A percentile compares a stretch with the other conserved stretches of the same genome.
phyloP scores from a whole-genome alignment of 2,113 vertebrate genomes.

The Zootoca vivipara region DNA sequence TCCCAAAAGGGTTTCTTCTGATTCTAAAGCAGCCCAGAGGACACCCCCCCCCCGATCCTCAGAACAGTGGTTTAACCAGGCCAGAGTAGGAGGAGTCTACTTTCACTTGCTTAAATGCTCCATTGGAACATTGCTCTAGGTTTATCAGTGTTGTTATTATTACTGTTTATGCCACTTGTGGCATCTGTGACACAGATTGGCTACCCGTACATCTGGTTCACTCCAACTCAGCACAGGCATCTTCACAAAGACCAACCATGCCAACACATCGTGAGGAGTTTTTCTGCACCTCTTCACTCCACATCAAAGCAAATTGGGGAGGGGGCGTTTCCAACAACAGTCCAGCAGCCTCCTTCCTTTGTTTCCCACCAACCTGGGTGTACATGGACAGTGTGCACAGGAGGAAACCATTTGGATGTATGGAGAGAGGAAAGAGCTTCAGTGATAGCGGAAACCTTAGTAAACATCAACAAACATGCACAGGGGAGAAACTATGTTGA shows the following conservation, averaged over 20 bases:
- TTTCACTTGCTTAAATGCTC: not conserved
- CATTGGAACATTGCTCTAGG: too few species aligned
- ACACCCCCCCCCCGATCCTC: too few species aligned
- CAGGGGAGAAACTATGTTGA: too few species aligned
- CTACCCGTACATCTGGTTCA: not conserved
- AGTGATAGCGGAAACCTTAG: too few species aligned
- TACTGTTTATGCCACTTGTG: too few species aligned
- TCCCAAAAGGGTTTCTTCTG: not conserved
- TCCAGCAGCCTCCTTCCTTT: not conserved
- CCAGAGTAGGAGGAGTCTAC: not conserved
- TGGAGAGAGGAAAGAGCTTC: too few species aligned
- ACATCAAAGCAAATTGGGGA: not conserved
- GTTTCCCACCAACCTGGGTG: not conserved
- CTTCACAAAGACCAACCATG: not conserved
- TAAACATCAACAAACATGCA: too few species aligned
- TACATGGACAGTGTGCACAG: too few species aligned
- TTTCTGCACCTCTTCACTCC: not conserved
- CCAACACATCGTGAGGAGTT: accelerated
- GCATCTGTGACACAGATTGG: too few species aligned
- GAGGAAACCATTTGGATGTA: too few species aligned
- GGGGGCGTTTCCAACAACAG: not conserved
- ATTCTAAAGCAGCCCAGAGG: not conserved
- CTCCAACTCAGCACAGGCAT: not conserved
- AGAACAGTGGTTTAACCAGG: not conserved
- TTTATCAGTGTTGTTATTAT: too few species aligned